A percentile compares a stretch with the other conserved stretches of the same genome.
Evolutionary conservation across 2,888 invertebrate genomes (phyloP).

Genomic region (Cosmia trapezina): DNA sequence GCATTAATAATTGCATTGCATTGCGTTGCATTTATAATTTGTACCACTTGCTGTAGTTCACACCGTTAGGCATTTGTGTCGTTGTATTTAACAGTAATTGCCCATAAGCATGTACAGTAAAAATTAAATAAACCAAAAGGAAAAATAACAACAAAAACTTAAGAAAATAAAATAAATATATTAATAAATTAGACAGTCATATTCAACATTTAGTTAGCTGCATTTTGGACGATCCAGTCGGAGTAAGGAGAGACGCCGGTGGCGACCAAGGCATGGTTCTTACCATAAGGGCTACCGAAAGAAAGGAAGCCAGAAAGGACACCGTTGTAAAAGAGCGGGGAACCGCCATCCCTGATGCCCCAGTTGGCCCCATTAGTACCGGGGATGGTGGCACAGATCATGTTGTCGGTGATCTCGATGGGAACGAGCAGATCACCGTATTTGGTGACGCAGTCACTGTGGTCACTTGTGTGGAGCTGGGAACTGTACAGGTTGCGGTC

Average conservation of each 20-base stretch:
- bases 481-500: constrained; percentile 70
- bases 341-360: constrained; percentile 79
- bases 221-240: constrained; percentile 43
- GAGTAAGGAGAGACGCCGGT: constrained; percentile 41
- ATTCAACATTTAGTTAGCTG: constrained; percentile 16
- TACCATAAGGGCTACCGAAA: constrained; percentile 35
- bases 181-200: constrained; percentile 7
- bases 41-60: neutral
- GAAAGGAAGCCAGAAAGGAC: constrained; percentile 73
- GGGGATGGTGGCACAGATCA: constrained; percentile 73
- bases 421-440: constrained; percentile 65
- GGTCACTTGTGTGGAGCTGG: constrained; percentile 76
- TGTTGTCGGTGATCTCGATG: constrained; percentile 67
- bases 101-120: neutral
- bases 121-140: neutral
- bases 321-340: constrained; percentile 79
- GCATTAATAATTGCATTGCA: too few species aligned
- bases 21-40: too few species aligned
- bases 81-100: neutral
- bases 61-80: neutral
- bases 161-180: constrained; percentile 12
- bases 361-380: constrained; percentile 68
- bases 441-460: constrained; percentile 69
- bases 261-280: constrained; percentile 26
- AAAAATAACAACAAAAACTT: constrained; percentile 12